Percentiles rank a stretch among this genome's conserved stretches.
Conservation (phyloP, 2,797 vertebrate genomes). For the Chlorospingus semifuscus region DNA sequence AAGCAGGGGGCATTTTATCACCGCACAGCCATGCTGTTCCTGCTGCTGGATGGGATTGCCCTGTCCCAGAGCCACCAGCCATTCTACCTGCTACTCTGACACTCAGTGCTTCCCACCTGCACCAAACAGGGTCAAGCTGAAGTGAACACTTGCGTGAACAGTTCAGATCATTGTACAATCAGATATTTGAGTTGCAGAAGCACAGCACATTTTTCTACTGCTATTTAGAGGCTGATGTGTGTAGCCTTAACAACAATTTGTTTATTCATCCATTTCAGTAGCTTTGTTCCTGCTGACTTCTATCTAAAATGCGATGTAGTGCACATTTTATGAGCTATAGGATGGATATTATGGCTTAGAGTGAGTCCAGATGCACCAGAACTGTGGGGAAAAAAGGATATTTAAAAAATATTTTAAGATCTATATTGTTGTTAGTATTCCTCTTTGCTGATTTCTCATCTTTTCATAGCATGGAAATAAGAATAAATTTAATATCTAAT, state of each 20-base stretch:
- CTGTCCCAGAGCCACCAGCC: neutral
- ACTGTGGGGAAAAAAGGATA: neutral
- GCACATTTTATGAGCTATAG: slow-evolving; percentile 19
- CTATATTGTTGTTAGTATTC: neutral
- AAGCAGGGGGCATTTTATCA: neutral
- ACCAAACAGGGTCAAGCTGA: neutral
- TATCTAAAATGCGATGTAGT: neutral
- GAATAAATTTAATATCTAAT: neutral
- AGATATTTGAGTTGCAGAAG: neutral
- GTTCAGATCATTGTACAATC: neutral
- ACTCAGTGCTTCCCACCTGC: neutral
- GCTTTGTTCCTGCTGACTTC: slow-evolving; percentile 42
- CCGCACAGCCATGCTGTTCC: neutral
- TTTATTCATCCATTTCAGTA: slow-evolving; percentile 28
- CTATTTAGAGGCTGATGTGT: slow-evolving; percentile 8
- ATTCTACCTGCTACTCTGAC: neutral
- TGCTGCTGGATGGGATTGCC: neutral
- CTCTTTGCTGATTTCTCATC: neutral
- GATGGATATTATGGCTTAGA: neutral
- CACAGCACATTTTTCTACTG: neutral
- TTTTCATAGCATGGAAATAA: neutral
- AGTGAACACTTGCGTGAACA: neutral
- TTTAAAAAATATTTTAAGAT: neutral
- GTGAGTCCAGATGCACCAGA: neutral
- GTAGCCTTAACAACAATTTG: slow-evolving; percentile 43